Evolutionary conservation across 2,113 vertebrate genomes (phyloP), one percentile per base, ranked within the genome.

Genomic region (Atrichornis clamosus): DNA sequence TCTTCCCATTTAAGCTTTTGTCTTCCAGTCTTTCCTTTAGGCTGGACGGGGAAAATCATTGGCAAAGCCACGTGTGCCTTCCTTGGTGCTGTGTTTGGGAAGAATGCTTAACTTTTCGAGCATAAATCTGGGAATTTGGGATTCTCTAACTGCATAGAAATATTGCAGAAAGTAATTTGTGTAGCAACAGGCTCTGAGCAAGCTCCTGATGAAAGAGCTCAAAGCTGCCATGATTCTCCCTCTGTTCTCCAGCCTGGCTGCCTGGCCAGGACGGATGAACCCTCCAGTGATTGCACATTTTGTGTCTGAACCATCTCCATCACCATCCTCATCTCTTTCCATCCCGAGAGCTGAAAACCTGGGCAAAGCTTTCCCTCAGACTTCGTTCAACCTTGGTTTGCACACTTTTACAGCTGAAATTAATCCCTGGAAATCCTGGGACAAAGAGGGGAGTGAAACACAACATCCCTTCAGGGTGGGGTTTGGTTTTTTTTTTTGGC

Each of bases 321-420:
- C 13, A 0, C 78, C 95, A 94, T 95, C 59, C 78, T 79, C 96
- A 95, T 88, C 47, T 85, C 74, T 50, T 53, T 58, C 63, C 86
- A 64, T 44, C 52, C 64, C 2, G 0, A 74, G 53, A 64, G 87
- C 91, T 85, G 90, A 90, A 96, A 86, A 88, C 91, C 95, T 90
- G 94, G 93, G 91, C 90, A 96, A 95, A 97, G 93, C 92, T 94
- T 92, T 55, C 76, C 80, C 73, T 88, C 28, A 35, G 5, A 44
- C 73, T 39, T 33, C 28, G 90, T 96, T 97, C 96, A 97, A 97
- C 97, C 95, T 96, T 28, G 95, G 95, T 95, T 97, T 95, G 93
- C 88, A 82, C 86, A 27, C 33, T 46, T 67, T 47, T n/a, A 6
- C 11, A 64, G 24, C 17, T 9, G 11, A 47, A 87, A 84, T 47